Evolutionary conservation across 2,888 invertebrate species (phyloP).

Genomic region (Tuta absoluta): DNA sequence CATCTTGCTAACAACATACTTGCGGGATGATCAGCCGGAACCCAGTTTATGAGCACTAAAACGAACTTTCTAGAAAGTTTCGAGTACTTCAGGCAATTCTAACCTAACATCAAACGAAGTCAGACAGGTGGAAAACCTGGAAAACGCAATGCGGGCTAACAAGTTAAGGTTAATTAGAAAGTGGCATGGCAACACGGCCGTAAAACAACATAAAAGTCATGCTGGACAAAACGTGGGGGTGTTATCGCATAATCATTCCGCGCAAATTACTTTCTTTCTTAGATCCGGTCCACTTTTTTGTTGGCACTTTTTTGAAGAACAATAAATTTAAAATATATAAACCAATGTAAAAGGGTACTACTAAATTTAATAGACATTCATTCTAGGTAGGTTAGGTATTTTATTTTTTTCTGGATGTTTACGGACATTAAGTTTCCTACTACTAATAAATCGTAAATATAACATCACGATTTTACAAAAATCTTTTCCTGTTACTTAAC

Average conservation of each 20-base stretch:
- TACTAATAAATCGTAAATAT: too few species aligned
- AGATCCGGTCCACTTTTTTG: constrained; percentile 11
- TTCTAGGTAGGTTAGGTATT: too few species aligned
- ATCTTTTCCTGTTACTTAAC: background rate
- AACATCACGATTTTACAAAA: background rate
- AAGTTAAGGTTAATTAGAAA: constrained; percentile 43
- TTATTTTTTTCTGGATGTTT: too few species aligned
- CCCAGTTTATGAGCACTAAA: constrained; percentile 23
- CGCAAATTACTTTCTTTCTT: constrained; percentile 55
- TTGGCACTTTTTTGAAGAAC: background rate
- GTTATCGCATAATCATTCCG: constrained; percentile 54
- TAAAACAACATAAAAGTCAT: constrained; percentile 39
- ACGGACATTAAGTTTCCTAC: too few species aligned
- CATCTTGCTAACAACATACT: constrained; percentile 6
- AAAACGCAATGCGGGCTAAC: constrained; percentile 34
- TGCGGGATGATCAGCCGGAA: constrained; percentile 4
- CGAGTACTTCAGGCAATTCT: background rate
- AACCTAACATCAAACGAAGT: constrained; percentile 25
- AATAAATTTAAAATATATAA: too few species aligned
- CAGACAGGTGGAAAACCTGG: constrained; percentile 21
- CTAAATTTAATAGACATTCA: too few species aligned
- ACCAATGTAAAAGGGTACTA: too few species aligned
- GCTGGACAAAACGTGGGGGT: constrained; percentile 36
- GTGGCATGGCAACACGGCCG: constrained; percentile 32
- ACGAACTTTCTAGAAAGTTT: constrained; percentile 18